Evolutionary conservation across 2,888 invertebrate species (phyloP).

Genomic region (Dryadula phaetusa): DNA sequence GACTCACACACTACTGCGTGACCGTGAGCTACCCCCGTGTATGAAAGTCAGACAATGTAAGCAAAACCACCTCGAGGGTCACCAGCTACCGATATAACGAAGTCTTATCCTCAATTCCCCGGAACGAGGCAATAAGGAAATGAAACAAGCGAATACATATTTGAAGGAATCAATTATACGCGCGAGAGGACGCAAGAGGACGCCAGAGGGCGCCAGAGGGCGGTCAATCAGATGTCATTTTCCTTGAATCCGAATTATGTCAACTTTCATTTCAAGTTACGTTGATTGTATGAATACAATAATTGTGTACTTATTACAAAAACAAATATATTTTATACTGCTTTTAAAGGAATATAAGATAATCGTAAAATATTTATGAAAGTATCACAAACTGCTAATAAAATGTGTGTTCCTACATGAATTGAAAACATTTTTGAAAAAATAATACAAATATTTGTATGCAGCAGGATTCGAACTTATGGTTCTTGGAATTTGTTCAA

Average conservation of each 20-base stretch:
- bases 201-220: neutral
- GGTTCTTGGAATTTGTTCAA: no score
- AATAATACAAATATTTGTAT: no score
- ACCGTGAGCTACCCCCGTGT: neutral
- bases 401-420: no score
- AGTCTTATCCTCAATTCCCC: neutral
- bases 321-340: neutral
- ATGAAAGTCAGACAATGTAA: constrained; percentile 11
- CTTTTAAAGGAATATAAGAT: neutral
- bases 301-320: neutral
- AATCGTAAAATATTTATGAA: constrained; percentile 4
- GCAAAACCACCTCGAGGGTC: neutral
- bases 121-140: constrained; percentile 27
- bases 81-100: neutral
- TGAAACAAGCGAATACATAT: constrained; percentile 15
- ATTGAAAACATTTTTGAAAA: no score
- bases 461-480: no score
- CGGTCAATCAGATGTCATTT: neutral
- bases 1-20: neutral
- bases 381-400: no score
- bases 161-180: constrained; percentile 26
- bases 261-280: neutral
- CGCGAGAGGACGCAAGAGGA: neutral
- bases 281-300: neutral
- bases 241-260: neutral